phyloP scores from a whole-genome alignment of 2,888 invertebrate genomes.

The Ennomos quercinarius region DNA sequence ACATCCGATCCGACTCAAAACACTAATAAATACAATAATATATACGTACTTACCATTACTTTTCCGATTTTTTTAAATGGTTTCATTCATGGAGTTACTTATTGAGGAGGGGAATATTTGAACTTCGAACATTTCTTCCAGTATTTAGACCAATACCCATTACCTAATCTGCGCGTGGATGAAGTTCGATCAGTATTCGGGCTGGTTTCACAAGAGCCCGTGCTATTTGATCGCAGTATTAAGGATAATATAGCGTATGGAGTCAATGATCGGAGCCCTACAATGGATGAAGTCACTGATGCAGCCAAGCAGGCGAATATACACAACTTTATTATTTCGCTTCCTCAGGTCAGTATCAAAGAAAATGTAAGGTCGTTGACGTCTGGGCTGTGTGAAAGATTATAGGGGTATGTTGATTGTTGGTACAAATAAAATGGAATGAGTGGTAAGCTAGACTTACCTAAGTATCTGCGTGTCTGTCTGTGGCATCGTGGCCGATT shows the following conservation, averaged over 20 bases:
- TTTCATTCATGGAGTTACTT: too few relatives aligned
- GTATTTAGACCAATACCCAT: constrained; percentile 53
- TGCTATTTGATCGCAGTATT: constrained; percentile 92
- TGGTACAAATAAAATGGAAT: too few relatives aligned
- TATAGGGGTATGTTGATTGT: too few relatives aligned
- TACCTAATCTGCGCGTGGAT: constrained; percentile 18
- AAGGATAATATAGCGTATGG: constrained; percentile 96
- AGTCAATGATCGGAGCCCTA: constrained; percentile 88
- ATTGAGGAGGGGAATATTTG: too few relatives aligned
- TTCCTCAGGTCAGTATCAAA: constrained; percentile 84
- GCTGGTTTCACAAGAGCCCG: constrained; percentile 94
- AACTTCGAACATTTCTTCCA: constrained; percentile 1
- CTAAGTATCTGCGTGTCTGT: too few relatives aligned
- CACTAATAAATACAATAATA: too few relatives aligned
- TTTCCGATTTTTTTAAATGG: too few relatives aligned
- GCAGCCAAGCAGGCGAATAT: constrained; percentile 92
- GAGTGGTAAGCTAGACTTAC: too few relatives aligned
- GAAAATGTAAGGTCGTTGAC: neutral
- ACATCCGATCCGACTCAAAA: too few relatives aligned
- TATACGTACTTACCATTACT: too few relatives aligned
- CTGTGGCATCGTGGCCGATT: too few relatives aligned
- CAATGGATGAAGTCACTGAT: constrained; percentile 90
- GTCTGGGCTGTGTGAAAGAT: too few relatives aligned
- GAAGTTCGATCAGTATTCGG: constrained; percentile 77
- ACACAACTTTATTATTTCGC: constrained; percentile 89